Percentiles rank a stretch among this genome's conserved stretches.
Evolutionary conservation across 2,113 vertebrate genomes (phyloP).

Genomic region (Tachysurus fulvidraco): DNA sequence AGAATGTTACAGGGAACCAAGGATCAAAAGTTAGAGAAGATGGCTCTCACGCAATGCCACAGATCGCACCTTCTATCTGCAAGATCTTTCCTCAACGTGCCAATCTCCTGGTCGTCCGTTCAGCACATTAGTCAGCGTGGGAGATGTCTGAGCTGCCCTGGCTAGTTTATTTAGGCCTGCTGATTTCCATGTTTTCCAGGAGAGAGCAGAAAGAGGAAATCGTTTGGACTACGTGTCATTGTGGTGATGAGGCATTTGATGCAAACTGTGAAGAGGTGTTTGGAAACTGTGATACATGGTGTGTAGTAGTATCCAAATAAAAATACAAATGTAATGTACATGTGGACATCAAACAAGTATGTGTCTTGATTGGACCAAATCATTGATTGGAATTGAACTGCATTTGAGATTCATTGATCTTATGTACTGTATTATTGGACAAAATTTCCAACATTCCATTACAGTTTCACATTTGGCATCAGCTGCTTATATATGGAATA

Average conservation of each 20-base stretch:
- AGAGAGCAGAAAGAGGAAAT: constrained; percentile 6
- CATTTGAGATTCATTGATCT: neutral
- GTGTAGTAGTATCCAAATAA: neutral
- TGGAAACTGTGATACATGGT: neutral
- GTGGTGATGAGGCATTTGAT: neutral
- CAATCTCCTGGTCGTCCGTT: constrained; percentile 4
- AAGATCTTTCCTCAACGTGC: neutral
- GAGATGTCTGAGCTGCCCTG: neutral
- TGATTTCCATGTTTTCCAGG: neutral
- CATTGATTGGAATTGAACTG: neutral
- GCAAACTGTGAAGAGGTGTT: neutral
- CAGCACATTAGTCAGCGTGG: constrained; percentile 14
- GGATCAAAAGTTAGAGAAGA: neutral
- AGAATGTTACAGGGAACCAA: neutral
- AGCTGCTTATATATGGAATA: no score
- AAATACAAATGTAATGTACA: neutral
- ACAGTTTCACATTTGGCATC: no score
- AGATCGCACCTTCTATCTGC: neutral
- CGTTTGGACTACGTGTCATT: neutral
- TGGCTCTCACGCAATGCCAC: neutral
- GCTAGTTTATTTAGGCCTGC: constrained; percentile 14
- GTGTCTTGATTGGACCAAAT: neutral
- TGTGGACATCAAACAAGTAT: neutral
- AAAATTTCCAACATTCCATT: no score
- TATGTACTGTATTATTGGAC: neutral